Percentiles rank a stretch among this genome's conserved stretches.
Conservation (phyloP, 2,888 invertebrate species). For the Hyposoter dolosus region DNA sequence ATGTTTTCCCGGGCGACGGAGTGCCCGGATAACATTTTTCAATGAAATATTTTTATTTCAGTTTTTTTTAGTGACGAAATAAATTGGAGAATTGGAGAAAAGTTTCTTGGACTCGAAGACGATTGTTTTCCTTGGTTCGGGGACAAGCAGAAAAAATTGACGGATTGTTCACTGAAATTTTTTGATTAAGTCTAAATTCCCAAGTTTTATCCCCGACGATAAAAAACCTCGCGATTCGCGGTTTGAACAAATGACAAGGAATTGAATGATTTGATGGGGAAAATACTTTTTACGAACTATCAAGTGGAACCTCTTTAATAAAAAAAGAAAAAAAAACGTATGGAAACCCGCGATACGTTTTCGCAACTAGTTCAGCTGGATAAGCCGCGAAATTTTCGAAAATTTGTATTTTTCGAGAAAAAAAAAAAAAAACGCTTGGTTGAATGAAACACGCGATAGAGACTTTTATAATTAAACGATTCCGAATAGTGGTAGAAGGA, state of each 20-base stretch:
- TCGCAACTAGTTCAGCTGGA: background rate
- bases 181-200: background rate
- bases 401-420: background rate
- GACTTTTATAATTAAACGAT: background rate
- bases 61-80: background rate
- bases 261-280: conserved; percentile 45
- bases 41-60: background rate
- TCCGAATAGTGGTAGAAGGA: background rate
- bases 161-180: background rate
- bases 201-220: background rate
- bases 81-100: background rate
- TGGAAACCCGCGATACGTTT: background rate
- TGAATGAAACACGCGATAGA: background rate
- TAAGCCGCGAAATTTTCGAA: background rate
- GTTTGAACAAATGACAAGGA: conserved; percentile 48
- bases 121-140: background rate
- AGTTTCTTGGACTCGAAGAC: background rate
- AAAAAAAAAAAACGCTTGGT: background rate
- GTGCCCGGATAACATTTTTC: background rate
- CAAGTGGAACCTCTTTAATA: conserved; percentile 13
- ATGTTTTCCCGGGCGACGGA: background rate
- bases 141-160: background rate
- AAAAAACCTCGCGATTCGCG: conserved; percentile 5
- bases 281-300: background rate
- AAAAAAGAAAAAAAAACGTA: background rate